These are phyloP conservation scores for Periophthalmodon schlosseri DNA, from an alignment of 2,113 vertebrate species.

Conservation along the genomic window DNA sequence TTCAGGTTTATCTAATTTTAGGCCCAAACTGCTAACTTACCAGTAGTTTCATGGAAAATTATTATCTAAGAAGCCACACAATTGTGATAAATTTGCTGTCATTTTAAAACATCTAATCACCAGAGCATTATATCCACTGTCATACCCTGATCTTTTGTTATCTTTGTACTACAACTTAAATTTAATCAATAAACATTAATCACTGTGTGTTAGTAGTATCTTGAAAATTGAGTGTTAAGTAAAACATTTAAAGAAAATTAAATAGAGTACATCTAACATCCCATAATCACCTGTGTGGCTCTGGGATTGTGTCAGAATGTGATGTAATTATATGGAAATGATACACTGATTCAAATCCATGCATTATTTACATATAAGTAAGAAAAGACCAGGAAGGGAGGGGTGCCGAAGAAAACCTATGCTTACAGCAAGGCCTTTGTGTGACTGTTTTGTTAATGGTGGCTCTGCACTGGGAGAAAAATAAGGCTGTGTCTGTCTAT, in stretches of 20 bases:
- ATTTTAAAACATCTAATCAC: background rate
- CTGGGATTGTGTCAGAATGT: slow-evolving; percentile 13
- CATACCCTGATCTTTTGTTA: background rate
- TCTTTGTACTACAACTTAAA: background rate
- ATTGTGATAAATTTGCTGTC: background rate
- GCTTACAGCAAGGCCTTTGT: slow-evolving; percentile 65
- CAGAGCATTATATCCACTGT: background rate
- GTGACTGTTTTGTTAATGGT: slow-evolving; percentile 43
- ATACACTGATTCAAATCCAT: background rate
- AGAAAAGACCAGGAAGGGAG: slow-evolving; percentile 29
- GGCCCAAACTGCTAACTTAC: background rate
- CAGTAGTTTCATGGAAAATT: background rate
- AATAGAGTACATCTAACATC: background rate
- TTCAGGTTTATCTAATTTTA: background rate
- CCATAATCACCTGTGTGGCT: background rate
- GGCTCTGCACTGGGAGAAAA: slow-evolving; percentile 43
- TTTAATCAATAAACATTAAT: slow-evolving; percentile 6
- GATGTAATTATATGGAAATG: slow-evolving; percentile 17
- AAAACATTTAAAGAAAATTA: slow-evolving; percentile 6
- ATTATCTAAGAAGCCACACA: background rate
- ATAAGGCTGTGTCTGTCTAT: slow-evolving; percentile 39
- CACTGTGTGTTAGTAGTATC: background rate
- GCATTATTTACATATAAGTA: slow-evolving; percentile 26
- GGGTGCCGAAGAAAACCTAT: slow-evolving; percentile 13
- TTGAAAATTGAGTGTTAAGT: slow-evolving; percentile 17